A percentile compares a stretch with the other conserved stretches of the same genome.
phyloP scores from a whole-genome alignment of 2,888 invertebrate genomes.

The Copidosoma aretas region DNA sequence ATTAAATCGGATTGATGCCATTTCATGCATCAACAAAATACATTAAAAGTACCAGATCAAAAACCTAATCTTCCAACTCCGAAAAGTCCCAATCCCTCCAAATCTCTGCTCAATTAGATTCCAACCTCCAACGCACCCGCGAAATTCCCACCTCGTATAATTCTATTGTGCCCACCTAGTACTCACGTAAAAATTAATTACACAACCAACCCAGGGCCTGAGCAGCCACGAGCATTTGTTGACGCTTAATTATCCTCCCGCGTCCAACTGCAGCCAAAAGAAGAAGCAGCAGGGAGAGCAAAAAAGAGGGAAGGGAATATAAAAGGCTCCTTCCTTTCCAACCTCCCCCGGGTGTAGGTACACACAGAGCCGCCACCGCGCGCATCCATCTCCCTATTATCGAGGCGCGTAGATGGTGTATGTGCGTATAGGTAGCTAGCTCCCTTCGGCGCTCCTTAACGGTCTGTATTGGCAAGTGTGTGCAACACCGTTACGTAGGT shows the following conservation, averaged over 20 bases:
- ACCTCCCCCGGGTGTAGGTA: not conserved
- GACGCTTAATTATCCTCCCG: conserved; percentile 18
- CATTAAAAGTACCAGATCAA: no score
- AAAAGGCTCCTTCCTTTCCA: not conserved
- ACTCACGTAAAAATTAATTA: conserved; percentile 23
- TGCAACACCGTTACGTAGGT: conserved; percentile 52
- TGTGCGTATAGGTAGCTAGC: no score
- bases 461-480: conserved; percentile 45
- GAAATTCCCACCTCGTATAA: not conserved
- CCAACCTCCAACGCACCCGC: not conserved
- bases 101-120: not conserved
- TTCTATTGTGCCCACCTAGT: conserved; percentile 1
- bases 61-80: no score
- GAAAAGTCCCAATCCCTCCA: no score
- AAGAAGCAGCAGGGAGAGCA: not conserved
- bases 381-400: conserved; percentile 42
- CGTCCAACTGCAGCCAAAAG: not conserved
- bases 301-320: not conserved
- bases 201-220: not conserved
- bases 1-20: no score
- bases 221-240: conserved; percentile 14
- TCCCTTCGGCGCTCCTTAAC: conserved; percentile 44
- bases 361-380: conserved; percentile 10
- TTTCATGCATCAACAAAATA: no score
- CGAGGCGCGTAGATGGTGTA: conserved; percentile 46